These are phyloP conservation scores for Coptodon rendalli DNA, from an alignment of 2,113 vertebrate species.

Conservation along the genomic window DNA sequence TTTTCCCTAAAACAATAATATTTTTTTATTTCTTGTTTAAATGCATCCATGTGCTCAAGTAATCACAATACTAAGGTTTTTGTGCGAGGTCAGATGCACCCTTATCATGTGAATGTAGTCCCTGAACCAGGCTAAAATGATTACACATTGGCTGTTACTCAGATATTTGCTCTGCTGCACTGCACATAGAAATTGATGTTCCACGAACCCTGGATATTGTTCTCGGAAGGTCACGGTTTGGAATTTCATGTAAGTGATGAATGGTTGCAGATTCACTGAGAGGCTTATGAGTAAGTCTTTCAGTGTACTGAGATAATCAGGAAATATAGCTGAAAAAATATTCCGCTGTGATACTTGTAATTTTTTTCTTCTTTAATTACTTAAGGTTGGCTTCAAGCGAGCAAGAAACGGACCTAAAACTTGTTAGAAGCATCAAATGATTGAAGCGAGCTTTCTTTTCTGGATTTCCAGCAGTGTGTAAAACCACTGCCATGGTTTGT, in stretches of 20 bases:
- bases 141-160: slow-evolving; percentile 50
- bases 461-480: slow-evolving; percentile 27
- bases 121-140: slow-evolving; percentile 36
- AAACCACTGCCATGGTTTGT: slow-evolving; percentile 55
- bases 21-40: neutral
- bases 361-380: neutral
- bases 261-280: slow-evolving; percentile 33
- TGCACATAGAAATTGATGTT: slow-evolving; percentile 60
- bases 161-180: slow-evolving; percentile 61
- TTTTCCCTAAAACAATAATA: neutral
- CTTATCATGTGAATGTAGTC: slow-evolving; percentile 22
- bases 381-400: neutral
- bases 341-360: neutral
- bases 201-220: slow-evolving; percentile 53
- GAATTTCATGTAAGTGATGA: slow-evolving; percentile 48
- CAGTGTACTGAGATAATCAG: neutral
- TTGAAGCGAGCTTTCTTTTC: neutral
- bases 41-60: neutral
- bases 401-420: neutral
- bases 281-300: neutral
- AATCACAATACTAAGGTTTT: neutral
- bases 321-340: neutral
- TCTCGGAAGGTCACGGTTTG: slow-evolving; percentile 42
- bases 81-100: neutral
- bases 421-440: neutral